Conservation (phyloP, 1,140 invertebrate genomes). For the Rhynchophorus ferrugineus region DNA sequence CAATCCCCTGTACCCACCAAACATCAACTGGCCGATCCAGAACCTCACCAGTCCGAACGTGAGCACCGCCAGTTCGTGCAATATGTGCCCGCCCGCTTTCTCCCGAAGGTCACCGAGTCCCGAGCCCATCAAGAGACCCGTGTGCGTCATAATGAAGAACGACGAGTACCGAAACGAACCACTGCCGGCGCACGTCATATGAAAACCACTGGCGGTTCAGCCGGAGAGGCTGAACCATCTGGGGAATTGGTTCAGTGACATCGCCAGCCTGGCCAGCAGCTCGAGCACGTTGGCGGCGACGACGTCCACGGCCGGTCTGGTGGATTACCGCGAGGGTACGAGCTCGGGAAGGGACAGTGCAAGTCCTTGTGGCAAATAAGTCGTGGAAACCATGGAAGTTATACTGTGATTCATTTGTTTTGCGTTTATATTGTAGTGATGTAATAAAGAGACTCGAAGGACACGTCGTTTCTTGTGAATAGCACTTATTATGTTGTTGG, state of each 20-base stretch:
- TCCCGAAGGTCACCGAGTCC: slow-evolving; percentile 47
- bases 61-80: slow-evolving; percentile 31
- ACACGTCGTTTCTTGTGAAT: no score
- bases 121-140: slow-evolving; percentile 41
- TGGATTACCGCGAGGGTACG: slow-evolving; percentile 22
- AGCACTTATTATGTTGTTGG: no score
- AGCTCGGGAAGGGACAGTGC: slow-evolving; percentile 30
- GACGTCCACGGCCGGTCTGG: slow-evolving; percentile 8
- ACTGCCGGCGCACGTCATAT: slow-evolving; percentile 61
- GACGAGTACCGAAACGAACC: slow-evolving; percentile 41
- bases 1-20: slow-evolving; percentile 37
- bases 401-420: neutral
- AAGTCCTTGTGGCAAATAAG: slow-evolving; percentile 25
- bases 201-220: slow-evolving; percentile 75
- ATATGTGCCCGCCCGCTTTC: slow-evolving; percentile 37
- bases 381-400: neutral
- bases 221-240: slow-evolving; percentile 45
- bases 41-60: slow-evolving; percentile 35
- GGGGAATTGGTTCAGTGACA: slow-evolving; percentile 46
- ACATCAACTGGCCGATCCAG: slow-evolving; percentile 38
- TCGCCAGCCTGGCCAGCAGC: slow-evolving; percentile 34
- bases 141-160: slow-evolving; percentile 50
- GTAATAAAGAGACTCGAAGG: no score
- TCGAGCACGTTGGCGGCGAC: slow-evolving; percentile 16
- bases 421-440: neutral